phyloP scores from a whole-genome alignment of 2,888 invertebrate species.

The Leptopterna dolabrata region DNA sequence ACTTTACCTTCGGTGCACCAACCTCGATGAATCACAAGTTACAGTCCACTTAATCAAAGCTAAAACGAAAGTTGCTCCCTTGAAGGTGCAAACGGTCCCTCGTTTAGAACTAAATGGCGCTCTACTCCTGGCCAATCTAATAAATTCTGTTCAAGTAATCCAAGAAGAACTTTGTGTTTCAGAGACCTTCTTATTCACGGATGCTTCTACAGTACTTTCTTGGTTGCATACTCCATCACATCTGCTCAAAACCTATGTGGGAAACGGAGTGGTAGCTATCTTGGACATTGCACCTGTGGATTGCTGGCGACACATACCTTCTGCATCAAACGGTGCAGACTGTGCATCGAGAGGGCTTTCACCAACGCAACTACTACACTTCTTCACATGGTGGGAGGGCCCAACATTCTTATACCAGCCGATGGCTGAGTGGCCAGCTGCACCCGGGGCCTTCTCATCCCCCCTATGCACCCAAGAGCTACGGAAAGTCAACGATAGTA shows the following conservation, averaged over 20 bases:
- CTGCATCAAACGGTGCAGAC: no score
- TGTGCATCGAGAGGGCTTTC: no score
- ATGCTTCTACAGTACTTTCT: constrained; percentile 61
- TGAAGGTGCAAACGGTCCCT: background rate
- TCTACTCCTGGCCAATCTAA: no score
- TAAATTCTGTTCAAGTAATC: background rate
- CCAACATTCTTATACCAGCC: no score
- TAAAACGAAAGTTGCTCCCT: no score
- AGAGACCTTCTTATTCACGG: constrained; percentile 10
- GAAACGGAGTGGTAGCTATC: background rate
- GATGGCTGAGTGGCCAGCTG: no score
- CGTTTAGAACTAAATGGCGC: background rate
- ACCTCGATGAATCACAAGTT: no score
- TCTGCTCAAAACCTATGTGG: no score
- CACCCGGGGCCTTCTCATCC: background rate
- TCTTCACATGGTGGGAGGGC: background rate
- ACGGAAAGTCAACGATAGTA: background rate
- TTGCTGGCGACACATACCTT: no score
- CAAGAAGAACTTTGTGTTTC: background rate
- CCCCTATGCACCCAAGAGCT: background rate
- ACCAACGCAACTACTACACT: no score
- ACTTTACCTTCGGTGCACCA: background rate
- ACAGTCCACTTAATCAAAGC: background rate
- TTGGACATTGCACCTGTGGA: background rate
- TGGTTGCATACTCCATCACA: no score